Base-by-base conservation (phyloP, 2,113 vertebrate species). In the Microtus richardsoni region DNA sequence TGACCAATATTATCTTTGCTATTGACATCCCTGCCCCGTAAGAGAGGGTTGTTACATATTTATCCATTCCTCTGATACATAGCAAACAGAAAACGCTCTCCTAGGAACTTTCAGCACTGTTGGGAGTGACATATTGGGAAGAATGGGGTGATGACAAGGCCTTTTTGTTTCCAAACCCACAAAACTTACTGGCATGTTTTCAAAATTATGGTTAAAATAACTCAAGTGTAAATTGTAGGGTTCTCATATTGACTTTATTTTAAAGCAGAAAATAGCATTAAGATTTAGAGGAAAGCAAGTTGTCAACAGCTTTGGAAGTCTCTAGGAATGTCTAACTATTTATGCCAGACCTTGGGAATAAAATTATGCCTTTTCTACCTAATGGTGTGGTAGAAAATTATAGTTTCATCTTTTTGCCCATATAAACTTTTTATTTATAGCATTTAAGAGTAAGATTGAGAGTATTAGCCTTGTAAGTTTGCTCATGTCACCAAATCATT, bases 191-290 rank as follows among this genome's bases (percentile, higher is more conserved):
- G 70, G n/a, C 41, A 66, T 89, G 41, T 75, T 92, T 88, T 39
- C 17, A 94, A 97, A 96, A 95, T 80, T 84, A 91, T 77, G 39
- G 58, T 87, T 84, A 87, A 95, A 80, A 68, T 93, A 74, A 96
- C n/a, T 60, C 28, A 94, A 94, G 91, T 95, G 54, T 89, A 96
- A 96, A 89, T 89, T 95, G 36, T 80, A 28, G 97, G 91, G 87
- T 96, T 97, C 71, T 95, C 70, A 77, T 94, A 95, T 93, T 89
- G 95, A 95, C 70, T 93, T 96, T 54, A 97, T 92, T 88, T 95
- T 83, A 97, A 84, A 93, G 83, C 52, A 68, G 80, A 94, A 97
- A 95, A 95, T 91, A 71, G 68, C 70, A 88, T 97, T 95, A 92
- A 94, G 44, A 91, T 96, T 93, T 95, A 91, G 74, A 97, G 92